Conservation (phyloP, 1,140 invertebrate genomes). For the Bradynema listronoti region DNA sequence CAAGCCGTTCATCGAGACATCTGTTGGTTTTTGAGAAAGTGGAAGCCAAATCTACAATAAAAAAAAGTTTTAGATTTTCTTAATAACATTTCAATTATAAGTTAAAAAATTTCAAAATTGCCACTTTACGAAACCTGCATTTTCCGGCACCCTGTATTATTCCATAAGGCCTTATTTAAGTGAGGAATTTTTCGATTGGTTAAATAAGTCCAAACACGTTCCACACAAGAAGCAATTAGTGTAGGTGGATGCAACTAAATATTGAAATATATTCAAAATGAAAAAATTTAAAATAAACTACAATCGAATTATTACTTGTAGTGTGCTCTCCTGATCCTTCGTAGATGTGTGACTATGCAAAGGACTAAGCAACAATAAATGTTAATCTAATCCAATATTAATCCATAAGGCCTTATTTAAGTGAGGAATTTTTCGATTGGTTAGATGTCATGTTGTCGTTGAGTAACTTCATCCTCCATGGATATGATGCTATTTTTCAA, state of each 20-base stretch:
- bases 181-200: constrained; percentile 69
- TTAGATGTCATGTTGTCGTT: too few relatives aligned
- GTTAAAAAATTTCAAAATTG: background rate
- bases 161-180: constrained; percentile 85
- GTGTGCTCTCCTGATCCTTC: constrained; percentile 4
- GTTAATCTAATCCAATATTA: constrained; percentile 62
- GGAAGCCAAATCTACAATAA: constrained; percentile 73
- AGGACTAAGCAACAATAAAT: constrained; percentile 52
- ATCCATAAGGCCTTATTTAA: constrained; percentile 89
- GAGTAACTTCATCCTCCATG: too few relatives aligned
- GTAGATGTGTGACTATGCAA: constrained; percentile 25
- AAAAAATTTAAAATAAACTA: constrained; percentile 40
- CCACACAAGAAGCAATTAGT: constrained; percentile 85
- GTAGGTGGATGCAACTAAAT: constrained; percentile 72
- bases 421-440: constrained; percentile 69
- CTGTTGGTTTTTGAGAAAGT: constrained; percentile 61
- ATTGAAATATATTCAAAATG: constrained; percentile 5
- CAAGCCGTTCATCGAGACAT: background rate
- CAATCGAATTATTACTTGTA: constrained; percentile 4
- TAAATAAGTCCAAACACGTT: constrained; percentile 75
- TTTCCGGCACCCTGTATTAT: constrained; percentile 87
- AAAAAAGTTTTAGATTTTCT: background rate
- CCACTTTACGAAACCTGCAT: constrained; percentile 71
- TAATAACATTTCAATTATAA: background rate
- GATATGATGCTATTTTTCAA: too few relatives aligned